Evolutionary conservation across 2,113 vertebrate genomes (phyloP).

Genomic region (Geococcyx californianus): DNA sequence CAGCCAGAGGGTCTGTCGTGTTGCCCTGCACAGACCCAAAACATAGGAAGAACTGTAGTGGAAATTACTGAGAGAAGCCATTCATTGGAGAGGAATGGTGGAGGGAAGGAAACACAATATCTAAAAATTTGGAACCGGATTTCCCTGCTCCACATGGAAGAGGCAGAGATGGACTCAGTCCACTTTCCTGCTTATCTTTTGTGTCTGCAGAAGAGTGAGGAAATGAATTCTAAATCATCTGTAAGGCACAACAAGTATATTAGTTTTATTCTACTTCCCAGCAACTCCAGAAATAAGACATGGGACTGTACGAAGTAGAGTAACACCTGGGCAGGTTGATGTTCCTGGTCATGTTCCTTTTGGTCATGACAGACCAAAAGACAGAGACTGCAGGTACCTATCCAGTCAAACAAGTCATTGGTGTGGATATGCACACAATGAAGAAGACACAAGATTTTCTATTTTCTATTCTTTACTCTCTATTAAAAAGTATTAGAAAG

Average conservation of each 20-base stretch:
- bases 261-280: no score
- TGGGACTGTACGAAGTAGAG: background rate
- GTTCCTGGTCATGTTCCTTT: background rate
- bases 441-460: background rate
- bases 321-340: background rate
- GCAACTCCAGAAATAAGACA: background rate
- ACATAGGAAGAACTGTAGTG: fast-evolving
- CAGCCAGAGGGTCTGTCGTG: background rate
- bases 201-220: background rate
- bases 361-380: background rate
- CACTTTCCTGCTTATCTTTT: background rate
- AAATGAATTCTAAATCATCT: background rate
- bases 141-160: background rate
- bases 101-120: background rate
- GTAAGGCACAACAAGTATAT: fast-evolving
- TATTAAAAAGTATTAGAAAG: background rate
- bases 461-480: background rate
- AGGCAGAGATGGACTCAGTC: background rate
- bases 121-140: fast-evolving
- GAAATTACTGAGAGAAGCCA: background rate
- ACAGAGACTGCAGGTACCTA: background rate
- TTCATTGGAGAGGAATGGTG: background rate
- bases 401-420: background rate
- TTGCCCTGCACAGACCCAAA: background rate
- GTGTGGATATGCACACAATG: background rate